A percentile compares a stretch with the other conserved stretches of the same genome.
These are phyloP conservation scores for Siniperca obscura DNA, from an alignment of 2,797 vertebrate species.

Conservation along the genomic window DNA sequence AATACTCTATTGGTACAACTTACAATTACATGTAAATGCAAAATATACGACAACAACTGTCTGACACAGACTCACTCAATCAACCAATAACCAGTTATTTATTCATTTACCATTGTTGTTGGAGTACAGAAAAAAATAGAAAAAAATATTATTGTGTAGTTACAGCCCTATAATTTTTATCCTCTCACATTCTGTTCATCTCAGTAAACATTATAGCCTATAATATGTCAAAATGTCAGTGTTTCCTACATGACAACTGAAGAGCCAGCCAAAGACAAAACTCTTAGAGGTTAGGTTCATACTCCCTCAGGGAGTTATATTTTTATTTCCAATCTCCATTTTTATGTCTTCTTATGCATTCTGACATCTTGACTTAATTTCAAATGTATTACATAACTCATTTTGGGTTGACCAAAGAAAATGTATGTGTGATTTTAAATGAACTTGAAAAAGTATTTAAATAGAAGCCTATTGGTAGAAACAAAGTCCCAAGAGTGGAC, in stretches of 20 bases:
- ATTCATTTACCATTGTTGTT: not conserved
- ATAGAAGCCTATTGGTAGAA: not conserved
- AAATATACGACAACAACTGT: not conserved
- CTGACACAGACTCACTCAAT: not conserved
- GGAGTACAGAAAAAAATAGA: not conserved
- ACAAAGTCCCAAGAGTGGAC: not conserved
- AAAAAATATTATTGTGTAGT: not conserved
- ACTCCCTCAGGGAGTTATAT: constrained; percentile 3
- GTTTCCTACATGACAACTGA: constrained; percentile 32
- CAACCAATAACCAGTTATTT: not conserved
- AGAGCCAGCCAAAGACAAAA: constrained; percentile 15
- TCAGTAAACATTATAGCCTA: constrained; percentile 1
- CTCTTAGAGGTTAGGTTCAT: constrained; percentile 14
- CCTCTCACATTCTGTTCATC: constrained; percentile 8
- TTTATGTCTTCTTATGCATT: constrained; percentile 26
- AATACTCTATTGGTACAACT: not conserved
- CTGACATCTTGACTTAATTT: constrained; percentile 24
- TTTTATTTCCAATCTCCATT: constrained; percentile 28
- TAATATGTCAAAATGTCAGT: constrained; percentile 21
- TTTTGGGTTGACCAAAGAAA: not conserved
- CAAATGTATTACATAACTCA: constrained; percentile 8
- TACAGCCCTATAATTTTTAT: not conserved
- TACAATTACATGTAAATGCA: not conserved
- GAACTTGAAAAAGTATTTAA: not conserved
- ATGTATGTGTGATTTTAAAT: not conserved